Conservation (phyloP, 2,113 vertebrate genomes). For the Diphyllodes magnificus region DNA sequence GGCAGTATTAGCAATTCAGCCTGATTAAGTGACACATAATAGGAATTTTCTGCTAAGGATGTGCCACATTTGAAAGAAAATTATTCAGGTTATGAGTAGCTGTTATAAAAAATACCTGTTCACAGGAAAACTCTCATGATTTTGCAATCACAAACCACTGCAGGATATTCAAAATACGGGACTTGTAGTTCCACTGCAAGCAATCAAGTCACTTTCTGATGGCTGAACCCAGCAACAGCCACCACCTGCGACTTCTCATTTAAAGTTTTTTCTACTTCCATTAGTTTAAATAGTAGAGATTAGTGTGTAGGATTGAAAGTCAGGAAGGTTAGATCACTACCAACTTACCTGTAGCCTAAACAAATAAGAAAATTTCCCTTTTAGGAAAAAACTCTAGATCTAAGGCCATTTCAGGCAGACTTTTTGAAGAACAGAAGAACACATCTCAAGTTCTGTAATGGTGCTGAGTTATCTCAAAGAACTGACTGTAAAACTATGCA, state of each 20-base stretch:
- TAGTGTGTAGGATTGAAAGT: not conserved
- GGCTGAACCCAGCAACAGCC: not conserved
- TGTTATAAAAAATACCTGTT: conserved; percentile 8
- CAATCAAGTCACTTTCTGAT: not conserved
- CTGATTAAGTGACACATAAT: conserved; percentile 14
- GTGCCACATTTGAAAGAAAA: conserved; percentile 15
- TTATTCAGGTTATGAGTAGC: conserved; percentile 14
- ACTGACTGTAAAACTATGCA: not conserved
- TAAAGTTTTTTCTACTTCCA: not conserved
- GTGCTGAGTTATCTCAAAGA: not conserved
- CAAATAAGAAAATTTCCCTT: not conserved
- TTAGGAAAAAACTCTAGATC: not conserved
- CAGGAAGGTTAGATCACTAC: not conserved
- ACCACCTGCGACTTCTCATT: not conserved
- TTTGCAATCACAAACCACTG: conserved; percentile 1
- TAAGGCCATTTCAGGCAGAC: not conserved
- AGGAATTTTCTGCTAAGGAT: not conserved
- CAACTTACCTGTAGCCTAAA: not conserved
- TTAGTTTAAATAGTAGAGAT: not conserved
- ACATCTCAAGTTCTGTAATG: not conserved
- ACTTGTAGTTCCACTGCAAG: not conserved
- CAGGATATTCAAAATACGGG: not conserved
- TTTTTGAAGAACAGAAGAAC: not conserved
- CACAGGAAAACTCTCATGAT: not conserved
- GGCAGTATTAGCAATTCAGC: conserved; percentile 21